A percentile compares a stretch with the other conserved stretches of the same genome.
phyloP scores from a whole-genome alignment of 1,140 invertebrate species.

The Drosophila obscura region DNA sequence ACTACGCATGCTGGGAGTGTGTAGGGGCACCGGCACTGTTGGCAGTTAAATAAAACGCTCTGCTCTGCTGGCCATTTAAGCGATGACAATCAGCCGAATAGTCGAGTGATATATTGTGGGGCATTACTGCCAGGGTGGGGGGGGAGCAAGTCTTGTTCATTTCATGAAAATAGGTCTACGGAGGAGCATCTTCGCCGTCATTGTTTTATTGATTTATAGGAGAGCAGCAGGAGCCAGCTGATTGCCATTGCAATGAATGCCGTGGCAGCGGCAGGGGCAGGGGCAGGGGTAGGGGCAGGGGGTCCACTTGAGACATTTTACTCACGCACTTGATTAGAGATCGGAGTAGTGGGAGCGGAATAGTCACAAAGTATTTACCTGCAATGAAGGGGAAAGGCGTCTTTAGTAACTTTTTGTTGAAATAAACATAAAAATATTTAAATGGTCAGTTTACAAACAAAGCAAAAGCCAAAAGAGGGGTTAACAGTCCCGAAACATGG shows the following conservation, averaged over 20 bases:
- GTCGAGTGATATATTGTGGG: slow-evolving; percentile 41
- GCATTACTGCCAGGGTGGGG: slow-evolving; percentile 12
- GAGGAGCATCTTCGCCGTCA: slow-evolving; percentile 30
- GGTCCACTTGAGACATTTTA: slow-evolving; percentile 36
- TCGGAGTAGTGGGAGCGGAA: not conserved
- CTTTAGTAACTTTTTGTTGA: too few relatives aligned
- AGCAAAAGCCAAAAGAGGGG: not conserved
- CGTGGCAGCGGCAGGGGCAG: slow-evolving; percentile 3
- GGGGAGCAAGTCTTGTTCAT: not conserved
- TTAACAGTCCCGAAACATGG: not conserved
- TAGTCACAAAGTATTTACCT: slow-evolving; percentile 32
- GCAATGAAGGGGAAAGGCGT: slow-evolving; percentile 13
- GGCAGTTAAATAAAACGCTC: slow-evolving; percentile 73
- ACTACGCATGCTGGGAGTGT: slow-evolving; percentile 1
- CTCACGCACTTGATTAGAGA: slow-evolving; percentile 31
- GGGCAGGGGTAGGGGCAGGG: too few relatives aligned
- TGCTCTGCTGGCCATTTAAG: slow-evolving; percentile 64
- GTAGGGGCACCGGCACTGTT: not conserved
- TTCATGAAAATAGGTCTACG: slow-evolving; percentile 11
- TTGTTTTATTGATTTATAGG: slow-evolving; percentile 79
- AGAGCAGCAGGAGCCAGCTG: slow-evolving; percentile 36
- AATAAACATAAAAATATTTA: not conserved
- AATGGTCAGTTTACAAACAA: not conserved
- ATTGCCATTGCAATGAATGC: slow-evolving; percentile 51
- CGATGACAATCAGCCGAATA: slow-evolving; percentile 76